Conservation (phyloP, 1,140 invertebrate species). For the Drosophila azteca region DNA sequence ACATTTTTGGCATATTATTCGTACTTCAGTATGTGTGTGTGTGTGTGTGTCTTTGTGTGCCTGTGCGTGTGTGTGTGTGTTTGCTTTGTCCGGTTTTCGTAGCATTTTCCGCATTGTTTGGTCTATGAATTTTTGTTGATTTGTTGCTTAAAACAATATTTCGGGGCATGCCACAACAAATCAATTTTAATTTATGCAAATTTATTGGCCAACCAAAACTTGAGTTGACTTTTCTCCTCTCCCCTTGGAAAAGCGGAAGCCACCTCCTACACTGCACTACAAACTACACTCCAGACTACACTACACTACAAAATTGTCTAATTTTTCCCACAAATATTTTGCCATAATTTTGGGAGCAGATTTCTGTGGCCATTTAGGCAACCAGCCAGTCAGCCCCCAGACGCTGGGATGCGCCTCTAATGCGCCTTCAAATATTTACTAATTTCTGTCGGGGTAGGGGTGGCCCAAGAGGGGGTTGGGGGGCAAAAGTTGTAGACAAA, state of each 20-base stretch:
- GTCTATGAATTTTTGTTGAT: constrained; percentile 63
- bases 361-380: constrained; percentile 31
- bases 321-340: constrained; percentile 49
- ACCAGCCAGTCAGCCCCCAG: constrained; percentile 5
- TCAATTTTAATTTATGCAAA: constrained; percentile 77
- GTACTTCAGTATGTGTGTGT: constrained; percentile 1
- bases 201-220: constrained; percentile 50
- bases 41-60: constrained; percentile 25
- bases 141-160: constrained; percentile 40
- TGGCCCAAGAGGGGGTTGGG: background rate
- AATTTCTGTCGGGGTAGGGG: constrained; percentile 20
- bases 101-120: constrained; percentile 51
- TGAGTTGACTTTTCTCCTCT: constrained; percentile 26
- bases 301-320: constrained; percentile 29
- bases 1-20: constrained; percentile 45
- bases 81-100: background rate
- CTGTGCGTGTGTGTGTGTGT: constrained; percentile 30
- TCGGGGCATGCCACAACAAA: constrained; percentile 43
- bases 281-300: too few relatives aligned
- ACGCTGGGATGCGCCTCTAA: constrained; percentile 30
- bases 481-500: constrained; percentile 43
- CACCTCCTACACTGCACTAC: too few relatives aligned
- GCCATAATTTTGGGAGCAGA: constrained; percentile 4
- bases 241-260: constrained; percentile 37
- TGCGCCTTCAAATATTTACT: constrained; percentile 50